Evolutionary conservation across 2,797 vertebrate genomes (phyloP), one percentile per base, ranked within the genome.

Genomic region (Circus cinereus): DNA sequence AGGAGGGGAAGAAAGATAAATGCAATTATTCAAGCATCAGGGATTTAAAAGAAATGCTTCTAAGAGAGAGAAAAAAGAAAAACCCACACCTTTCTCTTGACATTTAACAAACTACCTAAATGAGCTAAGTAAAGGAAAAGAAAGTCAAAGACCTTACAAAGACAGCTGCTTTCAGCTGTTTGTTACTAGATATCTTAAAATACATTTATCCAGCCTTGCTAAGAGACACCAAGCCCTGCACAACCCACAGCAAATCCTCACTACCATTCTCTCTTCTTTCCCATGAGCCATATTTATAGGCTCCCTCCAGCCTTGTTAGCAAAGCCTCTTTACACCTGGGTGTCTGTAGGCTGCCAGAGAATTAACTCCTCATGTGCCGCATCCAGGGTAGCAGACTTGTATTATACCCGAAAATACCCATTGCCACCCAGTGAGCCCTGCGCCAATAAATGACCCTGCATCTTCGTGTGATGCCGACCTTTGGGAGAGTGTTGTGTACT

Each of bases 41-140:
- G 40, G 62, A 64, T 92, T 50, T 59, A 40, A 45, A 59, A 40
- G 40, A 40, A 65, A 32, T 20, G 20, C 50, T 87, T 75, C 48
- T 50, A 34, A 76, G 75, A 80, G 34, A 73, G 40, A 68, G 36
- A 81, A n/a, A 54, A 69, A 56, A 73, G 40, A 53, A 70, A 64
- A 63, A 5, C 12, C 4, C 4, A 11, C 73, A 72, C 70, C 53
- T 88, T 94, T 78, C 75, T 93, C 73, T 65, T 94, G 94, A 87
- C 90, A 91, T 93, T 95, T 93, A 89, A 82, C 86, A 92, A 93
- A 62, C 60, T 57, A 42, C 57, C 72, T 85, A 47, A 92, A 90
- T 0, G 1, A 92, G 74, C 63, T 74, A 67, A 93, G 45, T 64
- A 85, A 85, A 89, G 64, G 67, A 67, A 73, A 72, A 51, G 38